Evolutionary conservation across 2,888 invertebrate species (phyloP), one percentile per base, ranked within the genome.

Genomic region (Sphaerophoria rueppellii): DNA sequence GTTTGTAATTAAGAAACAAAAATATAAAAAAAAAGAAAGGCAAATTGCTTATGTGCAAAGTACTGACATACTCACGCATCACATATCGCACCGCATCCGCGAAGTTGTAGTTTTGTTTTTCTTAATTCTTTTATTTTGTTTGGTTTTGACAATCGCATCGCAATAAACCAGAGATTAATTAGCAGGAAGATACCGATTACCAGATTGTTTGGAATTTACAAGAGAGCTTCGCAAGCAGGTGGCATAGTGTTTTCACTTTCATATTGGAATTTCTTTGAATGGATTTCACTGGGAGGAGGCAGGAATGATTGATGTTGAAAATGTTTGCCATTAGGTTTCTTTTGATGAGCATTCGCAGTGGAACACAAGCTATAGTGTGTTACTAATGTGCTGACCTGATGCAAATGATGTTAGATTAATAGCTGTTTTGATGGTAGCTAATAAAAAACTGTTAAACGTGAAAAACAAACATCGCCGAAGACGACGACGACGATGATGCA

Each of bases 181-280:
- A 78, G 54, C 82, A 82, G 79, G 74, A 82, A 79, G 79, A 78
- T 57, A 63, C 24, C 58, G 58, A 79, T 82, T 78, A 46, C 46
- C 63, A 74, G 63, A 52, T 71, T 37, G 40, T 24, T 48, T 40
- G 40, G 58, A 32, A 60, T 69, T 37, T 32, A 37, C n/a, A 58
- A n/a, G 60, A 14, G 55, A 61, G 67, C 60, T 60, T 67, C 34
- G 6, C 52, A 24, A 24, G 37, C 46, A 48, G 34, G 52, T 40
- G 58, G 35, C 40, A 46, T 48, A 12, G 65, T 71, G 82, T 74
- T 82, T 82, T 82, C 82, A 82, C 82, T 82, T 82, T 82, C 82
- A 71, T 55, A 67, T 63, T 50, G 63, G 46, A 57, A 48, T 48
- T 46, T 67, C 16, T 67, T 24, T 81, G 50, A 34, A 48, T 71